phyloP scores from a whole-genome alignment of 2,113 vertebrate species.

The Oncorhynchus nerka region DNA sequence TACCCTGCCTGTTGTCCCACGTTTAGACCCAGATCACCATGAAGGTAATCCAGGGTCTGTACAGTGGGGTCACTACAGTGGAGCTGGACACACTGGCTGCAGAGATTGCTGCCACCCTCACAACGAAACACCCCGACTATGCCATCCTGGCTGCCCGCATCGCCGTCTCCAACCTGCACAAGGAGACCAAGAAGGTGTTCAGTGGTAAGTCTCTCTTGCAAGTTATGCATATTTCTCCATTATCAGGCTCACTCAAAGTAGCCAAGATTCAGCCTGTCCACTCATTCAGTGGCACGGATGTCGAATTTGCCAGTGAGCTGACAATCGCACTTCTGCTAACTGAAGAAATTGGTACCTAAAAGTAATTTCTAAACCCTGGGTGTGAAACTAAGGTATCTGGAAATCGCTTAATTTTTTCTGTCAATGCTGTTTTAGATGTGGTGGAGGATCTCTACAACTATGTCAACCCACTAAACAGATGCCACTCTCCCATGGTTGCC shows the following conservation, averaged over 20 bases:
- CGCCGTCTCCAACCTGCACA: constrained; percentile 94
- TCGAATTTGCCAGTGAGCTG: no score
- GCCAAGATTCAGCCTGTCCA: no score
- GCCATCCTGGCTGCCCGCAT: constrained; percentile 94
- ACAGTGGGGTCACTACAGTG: constrained; percentile 92
- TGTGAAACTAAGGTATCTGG: not conserved
- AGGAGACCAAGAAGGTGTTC: constrained; percentile 96
- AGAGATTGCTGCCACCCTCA: constrained; percentile 91
- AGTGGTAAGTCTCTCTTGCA: constrained; percentile 78
- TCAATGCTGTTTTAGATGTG: constrained; percentile 75
- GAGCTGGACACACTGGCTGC: constrained; percentile 94
- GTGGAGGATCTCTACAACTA: constrained; percentile 96
- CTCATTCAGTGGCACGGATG: no score
- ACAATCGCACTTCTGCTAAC: no score
- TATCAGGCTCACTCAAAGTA: not conserved
- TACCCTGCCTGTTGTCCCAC: not conserved
- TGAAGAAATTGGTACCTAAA: no score
- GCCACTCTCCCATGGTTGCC: constrained; percentile 92
- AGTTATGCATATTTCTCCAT: not conserved
- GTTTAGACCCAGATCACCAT: constrained; percentile 92
- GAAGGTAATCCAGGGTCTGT: constrained; percentile 96
- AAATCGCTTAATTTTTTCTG: not conserved
- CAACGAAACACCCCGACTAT: constrained; percentile 95
- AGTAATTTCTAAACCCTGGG: no score
- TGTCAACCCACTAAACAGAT: constrained; percentile 84